These are phyloP conservation scores for Zootermopsis nevadensis DNA, from an alignment of 2,888 invertebrate species.

Conservation along the genomic window DNA sequence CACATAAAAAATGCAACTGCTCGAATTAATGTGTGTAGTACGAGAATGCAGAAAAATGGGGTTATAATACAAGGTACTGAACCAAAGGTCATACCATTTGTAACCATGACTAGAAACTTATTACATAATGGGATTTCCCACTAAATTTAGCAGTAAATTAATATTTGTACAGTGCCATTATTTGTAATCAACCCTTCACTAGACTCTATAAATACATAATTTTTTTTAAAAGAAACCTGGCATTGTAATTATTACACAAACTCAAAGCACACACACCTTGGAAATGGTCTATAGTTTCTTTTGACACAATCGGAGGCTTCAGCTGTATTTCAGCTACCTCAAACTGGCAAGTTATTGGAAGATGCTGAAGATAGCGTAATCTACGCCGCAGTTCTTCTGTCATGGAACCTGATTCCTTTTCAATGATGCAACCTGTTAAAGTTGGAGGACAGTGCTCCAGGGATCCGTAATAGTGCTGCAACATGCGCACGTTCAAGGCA, in stretches of 20 bases:
- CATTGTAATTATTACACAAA: background rate
- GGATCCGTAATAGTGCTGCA: conserved; percentile 87
- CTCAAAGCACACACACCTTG: conserved; percentile 67
- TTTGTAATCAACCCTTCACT: too few species aligned
- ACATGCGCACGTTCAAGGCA: conserved; percentile 88
- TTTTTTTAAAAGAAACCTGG: background rate
- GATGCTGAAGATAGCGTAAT: conserved; percentile 82
- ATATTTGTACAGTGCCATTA: too few species aligned
- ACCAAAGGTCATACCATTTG: too few species aligned
- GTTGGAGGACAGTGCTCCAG: conserved; percentile 80
- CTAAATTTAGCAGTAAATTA: too few species aligned
- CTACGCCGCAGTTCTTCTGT: conserved; percentile 83
- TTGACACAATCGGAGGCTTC: conserved; percentile 76
- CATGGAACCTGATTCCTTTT: conserved; percentile 87
- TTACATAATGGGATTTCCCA: too few species aligned
- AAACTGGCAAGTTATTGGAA: conserved; percentile 91
- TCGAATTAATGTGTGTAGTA: too few species aligned
- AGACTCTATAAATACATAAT: background rate
- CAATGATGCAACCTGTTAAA: conserved; percentile 83
- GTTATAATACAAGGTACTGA: too few species aligned
- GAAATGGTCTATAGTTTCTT: conserved; percentile 75
- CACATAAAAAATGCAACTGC: too few species aligned
- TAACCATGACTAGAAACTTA: too few species aligned
- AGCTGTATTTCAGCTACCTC: conserved; percentile 90
- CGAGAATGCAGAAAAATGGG: too few species aligned